A percentile compares a stretch with the other conserved stretches of the same genome.
Conservation (phyloP, 2,888 invertebrate genomes). For the Drosophila antonietae region DNA sequence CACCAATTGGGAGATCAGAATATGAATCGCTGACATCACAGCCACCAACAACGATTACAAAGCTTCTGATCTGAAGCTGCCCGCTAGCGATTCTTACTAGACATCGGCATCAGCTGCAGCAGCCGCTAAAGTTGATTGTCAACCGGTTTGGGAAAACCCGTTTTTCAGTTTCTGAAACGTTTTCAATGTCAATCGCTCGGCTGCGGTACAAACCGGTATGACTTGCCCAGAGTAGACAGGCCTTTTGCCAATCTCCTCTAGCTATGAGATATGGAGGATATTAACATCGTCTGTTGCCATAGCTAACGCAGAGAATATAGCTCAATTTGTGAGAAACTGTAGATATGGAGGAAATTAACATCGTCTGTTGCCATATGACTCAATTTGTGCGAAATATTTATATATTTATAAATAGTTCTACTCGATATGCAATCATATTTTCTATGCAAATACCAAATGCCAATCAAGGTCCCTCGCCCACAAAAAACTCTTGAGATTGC, state of each 20-base stretch:
- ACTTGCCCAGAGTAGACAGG: slow-evolving; percentile 28
- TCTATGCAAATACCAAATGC: slow-evolving; percentile 17
- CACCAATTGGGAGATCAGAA: slow-evolving; percentile 13
- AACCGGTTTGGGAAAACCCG: slow-evolving; percentile 72
- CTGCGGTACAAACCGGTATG: slow-evolving; percentile 38
- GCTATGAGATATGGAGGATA: slow-evolving; percentile 29
- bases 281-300: slow-evolving; percentile 8
- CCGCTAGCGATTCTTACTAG: slow-evolving; percentile 56
- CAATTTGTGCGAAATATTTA: background rate
- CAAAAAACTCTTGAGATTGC: slow-evolving; percentile 43
- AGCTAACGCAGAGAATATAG: background rate
- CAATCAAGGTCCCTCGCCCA: slow-evolving; percentile 40
- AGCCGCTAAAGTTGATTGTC: slow-evolving; percentile 47
- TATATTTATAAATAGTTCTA: background rate
- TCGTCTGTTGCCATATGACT: background rate
- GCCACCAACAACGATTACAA: slow-evolving; percentile 15
- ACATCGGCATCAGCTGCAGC: slow-evolving; percentile 37
- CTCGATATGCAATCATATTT: background rate
- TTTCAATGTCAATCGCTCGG: slow-evolving; percentile 72
- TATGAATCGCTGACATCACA: slow-evolving; percentile 50
- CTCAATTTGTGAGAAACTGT: background rate
- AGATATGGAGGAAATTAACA: slow-evolving; percentile 19
- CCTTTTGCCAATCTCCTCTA: slow-evolving; percentile 36
- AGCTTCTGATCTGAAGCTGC: slow-evolving; percentile 28
- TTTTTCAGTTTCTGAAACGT: slow-evolving; percentile 61